Conservation (phyloP, 2,888 invertebrate species). For the Tridacna gigas region DNA sequence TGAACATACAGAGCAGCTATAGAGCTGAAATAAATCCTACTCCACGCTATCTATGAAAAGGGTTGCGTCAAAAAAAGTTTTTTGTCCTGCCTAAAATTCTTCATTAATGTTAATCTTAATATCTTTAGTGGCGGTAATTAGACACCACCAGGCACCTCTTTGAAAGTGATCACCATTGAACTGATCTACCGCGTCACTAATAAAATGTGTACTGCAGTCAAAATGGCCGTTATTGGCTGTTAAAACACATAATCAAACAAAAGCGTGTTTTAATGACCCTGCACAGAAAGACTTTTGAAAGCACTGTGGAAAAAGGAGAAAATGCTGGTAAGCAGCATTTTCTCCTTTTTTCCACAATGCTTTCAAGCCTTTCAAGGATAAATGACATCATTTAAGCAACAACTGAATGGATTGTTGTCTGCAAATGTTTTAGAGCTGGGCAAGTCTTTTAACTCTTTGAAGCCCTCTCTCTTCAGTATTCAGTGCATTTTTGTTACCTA, state of each 20-base stretch:
- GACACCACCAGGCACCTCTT: slow-evolving; percentile 23
- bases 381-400: too few species aligned
- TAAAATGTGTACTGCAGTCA: background rate
- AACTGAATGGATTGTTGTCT: too few species aligned
- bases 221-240: too few species aligned
- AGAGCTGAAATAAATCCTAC: too few species aligned
- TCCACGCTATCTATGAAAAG: background rate
- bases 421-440: too few species aligned
- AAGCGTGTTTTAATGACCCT: background rate
- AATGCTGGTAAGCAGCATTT: background rate
- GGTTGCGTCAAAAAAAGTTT: background rate
- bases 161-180: slow-evolving; percentile 23
- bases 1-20: too few species aligned
- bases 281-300: background rate
- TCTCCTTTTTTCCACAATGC: background rate
- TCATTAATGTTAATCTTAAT: slow-evolving; percentile 26
- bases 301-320: background rate
- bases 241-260: too few species aligned
- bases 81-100: slow-evolving; percentile 2
- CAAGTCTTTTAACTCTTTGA: too few species aligned
- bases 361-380: background rate
- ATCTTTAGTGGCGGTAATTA: slow-evolving; percentile 29
- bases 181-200: background rate
- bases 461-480: too few species aligned
- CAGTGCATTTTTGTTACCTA: too few species aligned